Evolutionary conservation across 2,797 vertebrate species (phyloP).

Genomic region (Anomalospiza imberbis): DNA sequence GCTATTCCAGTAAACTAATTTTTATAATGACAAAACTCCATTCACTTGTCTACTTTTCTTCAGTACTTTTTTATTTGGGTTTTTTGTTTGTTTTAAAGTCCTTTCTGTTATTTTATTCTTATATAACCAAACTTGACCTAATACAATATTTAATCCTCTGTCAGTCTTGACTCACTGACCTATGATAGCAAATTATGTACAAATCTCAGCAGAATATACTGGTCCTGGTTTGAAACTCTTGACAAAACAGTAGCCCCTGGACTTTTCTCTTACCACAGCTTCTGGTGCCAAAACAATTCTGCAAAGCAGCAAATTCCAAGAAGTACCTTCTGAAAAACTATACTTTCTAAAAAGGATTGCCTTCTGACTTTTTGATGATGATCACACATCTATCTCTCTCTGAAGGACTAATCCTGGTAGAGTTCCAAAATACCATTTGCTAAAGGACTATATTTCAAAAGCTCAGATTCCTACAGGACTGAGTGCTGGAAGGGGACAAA

Average conservation of each 20-base stretch:
- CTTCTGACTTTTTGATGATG: not conserved
- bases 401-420: not conserved
- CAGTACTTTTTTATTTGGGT: not conserved
- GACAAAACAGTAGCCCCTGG: not conserved
- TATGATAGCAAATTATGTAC: not conserved
- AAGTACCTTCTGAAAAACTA: not conserved
- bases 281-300: not conserved
- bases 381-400: not conserved
- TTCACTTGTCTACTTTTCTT: not conserved
- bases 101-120: not conserved
- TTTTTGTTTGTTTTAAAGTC: not conserved
- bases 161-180: not conserved
- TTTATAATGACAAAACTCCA: not conserved
- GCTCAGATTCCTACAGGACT: not conserved
- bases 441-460: not conserved
- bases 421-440: not conserved
- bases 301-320: not conserved
- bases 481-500: not conserved
- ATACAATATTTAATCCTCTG: not conserved
- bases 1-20: not conserved
- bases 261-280: not conserved
- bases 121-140: not conserved
- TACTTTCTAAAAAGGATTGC: not conserved
- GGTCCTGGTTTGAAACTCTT: not conserved
- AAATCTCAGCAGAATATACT: not conserved